Base-by-base conservation (phyloP, 2,888 invertebrate species). In the Stomorhina lunata region DNA sequence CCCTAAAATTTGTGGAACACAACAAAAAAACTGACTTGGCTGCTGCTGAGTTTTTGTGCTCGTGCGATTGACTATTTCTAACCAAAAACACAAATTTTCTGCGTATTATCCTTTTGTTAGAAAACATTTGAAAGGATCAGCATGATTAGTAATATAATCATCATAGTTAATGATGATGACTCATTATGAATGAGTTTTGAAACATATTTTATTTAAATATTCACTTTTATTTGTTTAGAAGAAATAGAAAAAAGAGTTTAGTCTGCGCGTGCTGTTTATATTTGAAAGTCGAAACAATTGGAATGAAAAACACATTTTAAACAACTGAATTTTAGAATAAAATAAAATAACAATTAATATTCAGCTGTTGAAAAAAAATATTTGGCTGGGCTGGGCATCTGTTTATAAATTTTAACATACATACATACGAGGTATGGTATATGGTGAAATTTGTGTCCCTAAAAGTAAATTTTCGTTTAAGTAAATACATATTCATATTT, bases 131-230 rank as follows among this genome's bases (percentile, higher is more conserved):
- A 55, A 76, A 71, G 55, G 76, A 80, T 76, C 80, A 71, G 80
- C 75, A 80, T 65, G 80, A 80, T 65, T 53, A 25, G 50, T 68
- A 73, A 68, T 50, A 63, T 59, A 68, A 68, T 61, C 45, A 68
- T 68, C 40, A 59, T 17, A 34, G 57, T 59, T 45, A 76, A n/a
- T n/a, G n/a, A n/a, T n/a, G n/a, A n/a, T n/a, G n/a, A n/a, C n/a
- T 57, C 40, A 55, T 59, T 50, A n/a, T 53, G 29, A 40, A 69
- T 57, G 50, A 50, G 50, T 72, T 15, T 57, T n/a, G n/a, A n/a
- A n/a, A n/a, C n/a, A n/a, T n/a, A n/a, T n/a, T n/a, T 45, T 50
- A 48, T 48, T 4, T n/a, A n/a, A 12, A 10, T 50, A 27, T 50
- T 50, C 17, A 17, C 17, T 43, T 43, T 2, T n/a, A 12, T 4